Conservation (phyloP, 2,888 invertebrate genomes). For the Cetonia aurata region DNA sequence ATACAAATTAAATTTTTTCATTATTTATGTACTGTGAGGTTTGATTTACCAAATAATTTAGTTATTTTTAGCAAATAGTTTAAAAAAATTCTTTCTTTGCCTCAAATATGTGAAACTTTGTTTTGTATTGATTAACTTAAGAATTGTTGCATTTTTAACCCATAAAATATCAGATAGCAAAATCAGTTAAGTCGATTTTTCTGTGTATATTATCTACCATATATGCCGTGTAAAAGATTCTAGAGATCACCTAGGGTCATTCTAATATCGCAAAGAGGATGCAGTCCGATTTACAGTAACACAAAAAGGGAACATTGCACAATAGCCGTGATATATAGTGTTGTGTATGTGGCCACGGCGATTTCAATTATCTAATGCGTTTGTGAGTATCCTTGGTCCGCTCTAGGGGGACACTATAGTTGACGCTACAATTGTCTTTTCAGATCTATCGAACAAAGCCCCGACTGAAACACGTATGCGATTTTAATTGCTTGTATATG, state of each 20-base stretch:
- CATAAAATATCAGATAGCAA: too few species aligned
- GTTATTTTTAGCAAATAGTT: too few species aligned
- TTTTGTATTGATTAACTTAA: too few species aligned
- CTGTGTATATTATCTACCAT: too few species aligned
- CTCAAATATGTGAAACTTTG: too few species aligned
- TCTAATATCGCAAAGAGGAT: slow-evolving; percentile 47
- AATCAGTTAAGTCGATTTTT: too few species aligned
- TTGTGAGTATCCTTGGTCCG: slow-evolving; percentile 7
- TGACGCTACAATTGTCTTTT: slow-evolving; percentile 4
- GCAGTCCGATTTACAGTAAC: slow-evolving; percentile 49
- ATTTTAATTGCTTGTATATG: background rate
- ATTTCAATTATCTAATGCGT: slow-evolving; percentile 46
- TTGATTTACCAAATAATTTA: too few species aligned
- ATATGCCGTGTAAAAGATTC: too few species aligned
- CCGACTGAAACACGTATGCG: background rate
- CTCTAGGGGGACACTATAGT: slow-evolving; percentile 1
- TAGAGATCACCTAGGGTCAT: background rate
- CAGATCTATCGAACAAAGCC: background rate
- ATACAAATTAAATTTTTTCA: too few species aligned
- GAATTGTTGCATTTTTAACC: too few species aligned
- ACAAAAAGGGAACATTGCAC: slow-evolving; percentile 32
- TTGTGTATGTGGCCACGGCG: slow-evolving; percentile 41
- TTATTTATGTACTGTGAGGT: too few species aligned
- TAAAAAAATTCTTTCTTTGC: too few species aligned
- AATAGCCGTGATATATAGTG: slow-evolving; percentile 44